phyloP scores from a whole-genome alignment of 2,113 vertebrate genomes.

The Gasterosteus aculeatus region DNA sequence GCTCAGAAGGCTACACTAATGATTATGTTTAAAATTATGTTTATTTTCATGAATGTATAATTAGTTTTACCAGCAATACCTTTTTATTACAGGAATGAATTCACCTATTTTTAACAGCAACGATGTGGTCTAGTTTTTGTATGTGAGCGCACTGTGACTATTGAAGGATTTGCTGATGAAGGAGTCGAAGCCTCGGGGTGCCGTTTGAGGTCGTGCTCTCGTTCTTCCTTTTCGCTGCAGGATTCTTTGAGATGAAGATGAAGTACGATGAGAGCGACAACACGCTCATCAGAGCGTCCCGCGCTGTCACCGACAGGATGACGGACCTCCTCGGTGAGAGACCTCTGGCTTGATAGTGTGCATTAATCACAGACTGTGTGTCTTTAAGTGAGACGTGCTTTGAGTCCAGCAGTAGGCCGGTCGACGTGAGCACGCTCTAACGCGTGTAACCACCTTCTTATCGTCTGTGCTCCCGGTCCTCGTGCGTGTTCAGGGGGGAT shows the following conservation, averaged over 20 bases:
- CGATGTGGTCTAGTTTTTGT: background rate
- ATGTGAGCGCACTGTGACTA: background rate
- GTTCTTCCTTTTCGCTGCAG: conserved; percentile 65
- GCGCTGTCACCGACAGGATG: conserved; percentile 92
- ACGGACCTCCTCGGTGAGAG: conserved; percentile 88
- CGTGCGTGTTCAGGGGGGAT: conserved; percentile 84
- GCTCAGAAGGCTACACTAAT: background rate
- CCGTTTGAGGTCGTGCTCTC: background rate
- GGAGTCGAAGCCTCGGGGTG: background rate
- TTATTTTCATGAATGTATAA: background rate
- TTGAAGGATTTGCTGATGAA: conserved; percentile 5
- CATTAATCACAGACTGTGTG: background rate
- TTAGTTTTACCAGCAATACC: background rate
- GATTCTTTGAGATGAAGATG: conserved; percentile 99
- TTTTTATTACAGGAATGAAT: background rate
- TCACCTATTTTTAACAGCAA: background rate
- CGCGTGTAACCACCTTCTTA: background rate
- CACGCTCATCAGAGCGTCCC: conserved; percentile 88
- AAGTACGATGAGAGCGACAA: conserved; percentile 98
- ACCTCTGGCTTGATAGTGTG: background rate
- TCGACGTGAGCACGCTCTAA: background rate
- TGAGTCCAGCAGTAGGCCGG: background rate
- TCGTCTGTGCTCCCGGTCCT: background rate
- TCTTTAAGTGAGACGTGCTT: background rate
- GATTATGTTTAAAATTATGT: background rate